These are phyloP conservation scores for Corythoichthys intestinalis DNA, from an alignment of 2,113 vertebrate genomes.

Conservation along the genomic window DNA sequence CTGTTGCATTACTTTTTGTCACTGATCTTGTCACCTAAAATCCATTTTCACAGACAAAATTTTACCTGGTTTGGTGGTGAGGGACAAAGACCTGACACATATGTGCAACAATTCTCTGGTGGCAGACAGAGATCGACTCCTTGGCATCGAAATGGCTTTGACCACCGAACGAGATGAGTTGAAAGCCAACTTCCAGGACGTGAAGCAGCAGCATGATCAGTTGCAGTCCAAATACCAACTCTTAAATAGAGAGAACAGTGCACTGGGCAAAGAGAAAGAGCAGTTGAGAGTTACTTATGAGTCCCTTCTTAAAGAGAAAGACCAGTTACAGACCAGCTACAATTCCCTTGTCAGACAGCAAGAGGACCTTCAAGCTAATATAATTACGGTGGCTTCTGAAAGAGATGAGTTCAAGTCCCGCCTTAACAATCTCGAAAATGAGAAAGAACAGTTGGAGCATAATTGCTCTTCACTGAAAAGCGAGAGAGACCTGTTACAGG, in stretches of 20 bases:
- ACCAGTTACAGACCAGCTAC: neutral
- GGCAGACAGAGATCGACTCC: neutral
- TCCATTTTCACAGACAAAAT: slow-evolving; percentile 27
- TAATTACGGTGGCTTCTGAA: neutral
- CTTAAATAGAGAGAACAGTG: neutral
- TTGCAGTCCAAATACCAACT: neutral
- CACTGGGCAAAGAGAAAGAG: slow-evolving; percentile 4
- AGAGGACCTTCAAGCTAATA: neutral
- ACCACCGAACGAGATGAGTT: slow-evolving; percentile 2
- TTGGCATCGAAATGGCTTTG: neutral
- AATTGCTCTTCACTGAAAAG: neutral
- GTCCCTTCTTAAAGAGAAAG: neutral
- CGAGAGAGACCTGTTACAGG: no score
- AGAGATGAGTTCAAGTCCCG: slow-evolving; percentile 10
- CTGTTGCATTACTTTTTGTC: neutral
- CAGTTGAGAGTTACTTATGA: neutral
- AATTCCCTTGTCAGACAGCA: neutral
- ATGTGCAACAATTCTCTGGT: neutral
- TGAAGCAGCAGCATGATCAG: neutral
- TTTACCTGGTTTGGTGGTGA: neutral
- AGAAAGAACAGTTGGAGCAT: neutral
- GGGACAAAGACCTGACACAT: neutral
- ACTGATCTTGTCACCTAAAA: neutral
- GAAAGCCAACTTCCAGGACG: neutral
- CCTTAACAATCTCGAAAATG: neutral